These are phyloP conservation scores for Amblyopsis hoosieri DNA, from an alignment of 2,797 vertebrate species.

Conservation along the genomic window DNA sequence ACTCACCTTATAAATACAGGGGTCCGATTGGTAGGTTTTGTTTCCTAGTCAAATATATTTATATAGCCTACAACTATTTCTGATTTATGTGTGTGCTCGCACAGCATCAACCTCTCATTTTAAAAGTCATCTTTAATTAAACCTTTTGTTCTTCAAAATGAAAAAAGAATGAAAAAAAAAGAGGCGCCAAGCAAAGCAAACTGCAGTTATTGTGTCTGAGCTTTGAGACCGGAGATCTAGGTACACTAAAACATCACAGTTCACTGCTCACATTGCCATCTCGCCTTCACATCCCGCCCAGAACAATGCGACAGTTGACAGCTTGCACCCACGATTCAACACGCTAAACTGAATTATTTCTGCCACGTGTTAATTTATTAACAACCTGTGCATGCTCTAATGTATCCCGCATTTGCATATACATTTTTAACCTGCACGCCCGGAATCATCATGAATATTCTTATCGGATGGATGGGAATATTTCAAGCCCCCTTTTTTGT, in stretches of 20 bases:
- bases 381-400: constrained; percentile 87
- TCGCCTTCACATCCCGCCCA: constrained; percentile 80
- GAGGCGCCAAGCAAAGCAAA: constrained; percentile 57
- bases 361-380: constrained; percentile 92
- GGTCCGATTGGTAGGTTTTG: constrained; percentile 32
- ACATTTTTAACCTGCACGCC: constrained; percentile 84
- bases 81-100: neutral
- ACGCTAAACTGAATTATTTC: constrained; percentile 93
- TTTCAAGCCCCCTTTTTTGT: constrained; percentile 68
- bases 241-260: constrained; percentile 82
- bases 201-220: constrained; percentile 75
- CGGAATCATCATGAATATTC: constrained; percentile 74
- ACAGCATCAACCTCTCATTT: constrained; percentile 49
- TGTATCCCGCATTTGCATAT: constrained; percentile 84
- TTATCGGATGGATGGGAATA: constrained; percentile 46
- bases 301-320: constrained; percentile 92
- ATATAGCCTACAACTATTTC: constrained; percentile 31
- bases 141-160: constrained; percentile 69
- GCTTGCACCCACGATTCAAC: constrained; percentile 88
- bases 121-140: constrained; percentile 75
- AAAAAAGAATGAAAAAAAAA: constrained; percentile 43
- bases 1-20: constrained; percentile 18
- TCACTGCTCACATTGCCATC: constrained; percentile 80
- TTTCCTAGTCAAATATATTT: constrained; percentile 25
- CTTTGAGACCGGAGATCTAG: constrained; percentile 63